A percentile compares a stretch with the other conserved stretches of the same genome.
These are phyloP conservation scores for Glyptemys insculpta DNA, from an alignment of 2,797 vertebrate genomes.

Conservation along the genomic window DNA sequence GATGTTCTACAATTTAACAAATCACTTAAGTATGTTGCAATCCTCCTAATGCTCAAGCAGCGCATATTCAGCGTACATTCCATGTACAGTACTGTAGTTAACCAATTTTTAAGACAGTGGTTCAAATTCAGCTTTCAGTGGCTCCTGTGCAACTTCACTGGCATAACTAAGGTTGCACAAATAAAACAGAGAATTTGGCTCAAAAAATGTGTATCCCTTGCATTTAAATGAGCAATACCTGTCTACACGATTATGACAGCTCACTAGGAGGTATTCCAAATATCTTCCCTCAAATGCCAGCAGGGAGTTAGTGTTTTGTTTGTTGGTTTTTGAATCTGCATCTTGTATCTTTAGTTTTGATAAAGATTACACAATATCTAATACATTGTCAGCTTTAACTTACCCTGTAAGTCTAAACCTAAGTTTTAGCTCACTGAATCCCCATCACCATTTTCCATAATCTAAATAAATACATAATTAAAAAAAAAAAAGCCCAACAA, in stretches of 20 bases:
- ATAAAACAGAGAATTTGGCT: background rate
- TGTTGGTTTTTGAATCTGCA: background rate
- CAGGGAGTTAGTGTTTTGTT: background rate
- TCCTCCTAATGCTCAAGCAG: background rate
- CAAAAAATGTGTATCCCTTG: rapidly evolving
- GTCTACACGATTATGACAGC: rapidly evolving
- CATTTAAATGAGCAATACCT: background rate
- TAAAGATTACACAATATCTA: background rate
- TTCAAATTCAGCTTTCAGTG: background rate
- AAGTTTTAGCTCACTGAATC: conserved; percentile 25
- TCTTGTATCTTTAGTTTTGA: background rate
- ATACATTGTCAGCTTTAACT: background rate
- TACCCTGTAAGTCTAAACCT: background rate
- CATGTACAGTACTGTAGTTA: background rate
- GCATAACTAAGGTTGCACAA: background rate
- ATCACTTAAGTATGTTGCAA: background rate
- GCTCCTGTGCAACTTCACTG: background rate
- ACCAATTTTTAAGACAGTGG: background rate
- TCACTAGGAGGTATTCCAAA: background rate
- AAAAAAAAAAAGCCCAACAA: background rate
- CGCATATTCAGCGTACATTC: background rate
- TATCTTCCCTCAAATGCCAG: rapidly evolving
- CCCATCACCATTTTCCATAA: background rate
- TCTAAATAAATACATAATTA: background rate
- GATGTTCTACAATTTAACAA: background rate